Evolutionary conservation across 2,888 invertebrate genomes (phyloP).

Genomic region (Andrena flavipes): DNA sequence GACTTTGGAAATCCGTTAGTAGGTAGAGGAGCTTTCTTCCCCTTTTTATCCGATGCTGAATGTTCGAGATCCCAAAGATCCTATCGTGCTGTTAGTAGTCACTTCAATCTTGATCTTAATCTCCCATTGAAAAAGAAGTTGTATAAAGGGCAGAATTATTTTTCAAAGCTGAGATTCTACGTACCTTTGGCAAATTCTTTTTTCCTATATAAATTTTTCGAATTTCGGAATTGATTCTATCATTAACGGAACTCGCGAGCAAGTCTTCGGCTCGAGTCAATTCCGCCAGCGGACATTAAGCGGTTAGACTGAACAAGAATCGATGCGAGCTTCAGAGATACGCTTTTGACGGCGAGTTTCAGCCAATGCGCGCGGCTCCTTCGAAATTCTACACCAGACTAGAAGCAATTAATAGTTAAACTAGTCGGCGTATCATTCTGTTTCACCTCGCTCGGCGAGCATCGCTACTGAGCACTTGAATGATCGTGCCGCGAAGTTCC

Average conservation of each 20-base stretch:
- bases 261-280: conserved; percentile 14
- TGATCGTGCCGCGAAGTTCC: conserved; percentile 1
- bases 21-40: conserved; percentile 47
- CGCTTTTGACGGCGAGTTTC: conserved; percentile 15
- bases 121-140: neutral
- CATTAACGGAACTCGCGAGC: conserved; percentile 33
- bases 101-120: conserved; percentile 20
- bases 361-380: neutral
- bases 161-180: neutral
- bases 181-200: too few species aligned
- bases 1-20: conserved; percentile 56
- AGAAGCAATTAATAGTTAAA: conserved; percentile 73
- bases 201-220: neutral
- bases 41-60: conserved; percentile 39
- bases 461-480: conserved; percentile 11
- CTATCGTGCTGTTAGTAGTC: conserved; percentile 49
- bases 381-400: conserved; percentile 61
- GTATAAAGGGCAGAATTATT: neutral
- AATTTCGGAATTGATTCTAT: conserved; percentile 21
- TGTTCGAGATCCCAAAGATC: conserved; percentile 45
- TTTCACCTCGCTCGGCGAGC: conserved; percentile 12
- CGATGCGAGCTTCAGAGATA: conserved; percentile 18
- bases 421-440: conserved; percentile 54
- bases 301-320: conserved; percentile 30
- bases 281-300: conserved; percentile 20